These are phyloP conservation scores for Passer domesticus DNA, from an alignment of 2,113 vertebrate species.

Conservation along the genomic window DNA sequence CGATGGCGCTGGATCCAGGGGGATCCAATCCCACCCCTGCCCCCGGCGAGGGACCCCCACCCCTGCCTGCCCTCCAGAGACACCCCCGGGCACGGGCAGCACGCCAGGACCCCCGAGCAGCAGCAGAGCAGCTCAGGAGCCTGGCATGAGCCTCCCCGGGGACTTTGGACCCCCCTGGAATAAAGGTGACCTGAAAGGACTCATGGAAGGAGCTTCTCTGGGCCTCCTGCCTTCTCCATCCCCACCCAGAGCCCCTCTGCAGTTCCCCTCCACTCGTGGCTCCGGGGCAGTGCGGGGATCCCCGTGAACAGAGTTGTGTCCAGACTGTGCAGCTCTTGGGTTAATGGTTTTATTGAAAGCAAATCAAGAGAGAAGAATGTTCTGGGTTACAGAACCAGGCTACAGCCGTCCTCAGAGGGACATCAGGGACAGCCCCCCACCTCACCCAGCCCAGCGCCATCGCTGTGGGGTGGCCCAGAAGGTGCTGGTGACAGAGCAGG, in stretches of 20 bases:
- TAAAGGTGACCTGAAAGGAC: background rate
- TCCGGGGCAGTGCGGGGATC: accelerated
- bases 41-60: accelerated
- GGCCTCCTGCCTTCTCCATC: background rate
- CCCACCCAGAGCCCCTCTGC: background rate
- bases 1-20: background rate
- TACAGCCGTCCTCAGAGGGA: background rate
- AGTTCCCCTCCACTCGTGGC: background rate
- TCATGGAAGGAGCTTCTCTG: background rate
- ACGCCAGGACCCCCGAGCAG: background rate
- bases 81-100: background rate
- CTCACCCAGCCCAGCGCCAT: background rate
- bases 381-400: background rate
- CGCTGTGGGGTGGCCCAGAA: background rate
- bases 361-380: background rate
- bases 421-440: background rate
- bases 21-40: background rate
- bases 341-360: constrained; percentile 34
- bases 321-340: background rate
- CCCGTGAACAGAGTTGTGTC: background rate
- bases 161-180: background rate
- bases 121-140: background rate
- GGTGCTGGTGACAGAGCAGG: background rate
- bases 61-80: background rate
- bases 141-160: background rate